Evolutionary conservation across 2,888 invertebrate genomes (phyloP).

Genomic region (Scrobipalpa costella): DNA sequence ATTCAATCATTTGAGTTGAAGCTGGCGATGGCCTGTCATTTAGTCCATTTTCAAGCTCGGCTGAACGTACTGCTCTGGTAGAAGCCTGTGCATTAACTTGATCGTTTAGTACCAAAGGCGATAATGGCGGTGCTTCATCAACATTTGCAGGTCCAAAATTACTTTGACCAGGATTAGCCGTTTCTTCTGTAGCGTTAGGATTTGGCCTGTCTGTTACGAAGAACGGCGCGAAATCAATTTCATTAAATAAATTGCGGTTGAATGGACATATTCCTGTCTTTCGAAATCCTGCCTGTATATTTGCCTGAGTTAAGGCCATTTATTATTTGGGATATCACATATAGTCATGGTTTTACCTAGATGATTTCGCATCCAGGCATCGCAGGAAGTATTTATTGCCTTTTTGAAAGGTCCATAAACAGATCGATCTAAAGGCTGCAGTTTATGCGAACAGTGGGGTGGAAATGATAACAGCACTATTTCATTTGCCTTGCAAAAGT

Average conservation of each 20-base stretch:
- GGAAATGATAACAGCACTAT: slow-evolving; percentile 48
- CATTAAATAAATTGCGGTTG: slow-evolving; percentile 39
- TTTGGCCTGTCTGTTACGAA: slow-evolving; percentile 43
- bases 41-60: neutral
- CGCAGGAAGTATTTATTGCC: slow-evolving; percentile 37
- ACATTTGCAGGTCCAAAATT: neutral
- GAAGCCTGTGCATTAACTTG: too few species aligned
- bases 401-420: slow-evolving; percentile 44
- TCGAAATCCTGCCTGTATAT: slow-evolving; percentile 36
- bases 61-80: neutral
- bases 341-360: slow-evolving; percentile 44
- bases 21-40: too few species aligned
- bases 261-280: slow-evolving; percentile 42
- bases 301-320: slow-evolving; percentile 31
- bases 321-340: slow-evolving; percentile 43
- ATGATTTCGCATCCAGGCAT: slow-evolving; percentile 43
- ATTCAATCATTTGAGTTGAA: too few species aligned
- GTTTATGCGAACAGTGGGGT: too few species aligned
- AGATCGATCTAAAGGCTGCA: slow-evolving; percentile 44
- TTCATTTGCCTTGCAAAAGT: too few species aligned
- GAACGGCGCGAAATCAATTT: slow-evolving; percentile 41
- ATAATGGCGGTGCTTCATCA: neutral
- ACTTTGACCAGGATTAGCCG: neutral
- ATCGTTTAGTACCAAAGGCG: neutral
- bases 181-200: neutral